Percentiles rank a stretch among this genome's conserved stretches.
Evolutionary conservation across 2,113 vertebrate genomes (phyloP).

Genomic region (Orthonyx spaldingii): DNA sequence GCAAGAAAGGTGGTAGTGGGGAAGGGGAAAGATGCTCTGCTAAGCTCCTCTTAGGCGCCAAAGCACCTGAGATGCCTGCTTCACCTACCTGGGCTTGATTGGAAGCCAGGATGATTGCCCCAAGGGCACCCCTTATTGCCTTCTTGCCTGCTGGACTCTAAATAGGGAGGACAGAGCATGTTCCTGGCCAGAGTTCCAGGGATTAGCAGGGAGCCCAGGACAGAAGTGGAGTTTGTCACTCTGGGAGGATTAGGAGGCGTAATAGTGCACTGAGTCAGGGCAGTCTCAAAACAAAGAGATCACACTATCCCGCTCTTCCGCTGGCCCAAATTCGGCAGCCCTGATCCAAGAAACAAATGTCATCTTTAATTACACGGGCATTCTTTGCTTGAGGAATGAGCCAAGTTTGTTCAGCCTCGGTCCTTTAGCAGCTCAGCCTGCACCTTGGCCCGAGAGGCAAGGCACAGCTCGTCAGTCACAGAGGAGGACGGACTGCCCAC

Average conservation of each 20-base stretch:
- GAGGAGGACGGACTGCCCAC: neutral
- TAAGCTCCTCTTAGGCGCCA: neutral
- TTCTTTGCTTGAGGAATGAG: neutral
- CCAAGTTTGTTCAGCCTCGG: neutral
- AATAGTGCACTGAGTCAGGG: neutral
- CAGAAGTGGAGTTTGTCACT: neutral
- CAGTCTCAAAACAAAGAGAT: neutral
- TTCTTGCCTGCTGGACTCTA: neutral
- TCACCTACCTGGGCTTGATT: neutral
- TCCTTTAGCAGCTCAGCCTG: neutral
- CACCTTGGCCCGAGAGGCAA: neutral
- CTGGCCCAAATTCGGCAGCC: neutral
- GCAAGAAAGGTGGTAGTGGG: neutral
- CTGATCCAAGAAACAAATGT: slow-evolving; percentile 24
- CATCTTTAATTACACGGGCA: neutral
- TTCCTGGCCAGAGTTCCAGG: neutral
- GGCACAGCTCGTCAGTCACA: rapidly evolving
- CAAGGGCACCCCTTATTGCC: neutral
- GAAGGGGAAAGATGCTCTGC: neutral
- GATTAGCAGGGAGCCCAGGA: neutral
- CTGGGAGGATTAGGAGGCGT: neutral
- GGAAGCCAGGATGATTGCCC: neutral
- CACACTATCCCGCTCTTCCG: neutral
- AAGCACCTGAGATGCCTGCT: neutral
- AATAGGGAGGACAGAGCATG: neutral